Evolutionary conservation across 1,140 invertebrate species (phyloP).

Genomic region (Callitettix versicolor): DNA sequence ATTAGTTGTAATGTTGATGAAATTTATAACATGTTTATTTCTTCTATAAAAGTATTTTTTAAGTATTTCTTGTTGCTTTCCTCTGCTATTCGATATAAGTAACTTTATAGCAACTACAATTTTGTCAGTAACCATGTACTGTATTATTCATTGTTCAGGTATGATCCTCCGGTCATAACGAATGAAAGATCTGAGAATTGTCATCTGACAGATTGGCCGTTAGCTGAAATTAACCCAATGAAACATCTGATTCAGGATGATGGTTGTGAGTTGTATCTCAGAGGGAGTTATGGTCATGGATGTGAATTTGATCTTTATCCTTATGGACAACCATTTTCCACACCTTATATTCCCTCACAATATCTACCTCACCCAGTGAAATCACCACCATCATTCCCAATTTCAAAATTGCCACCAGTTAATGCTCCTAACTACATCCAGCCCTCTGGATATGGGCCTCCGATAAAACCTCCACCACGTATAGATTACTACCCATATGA

Average conservation of each 20-base stretch:
- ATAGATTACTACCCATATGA: too few species aligned
- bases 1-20: too few species aligned
- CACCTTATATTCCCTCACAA: not conserved
- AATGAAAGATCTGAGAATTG: slow-evolving; percentile 52
- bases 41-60: too few species aligned
- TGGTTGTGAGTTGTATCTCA: slow-evolving; percentile 60
- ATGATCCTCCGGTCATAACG: slow-evolving; percentile 47
- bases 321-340: not conserved
- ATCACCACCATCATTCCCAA: not conserved
- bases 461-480: too few species aligned
- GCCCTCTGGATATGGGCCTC: too few species aligned
- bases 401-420: not conserved
- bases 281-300: slow-evolving; percentile 65
- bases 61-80: too few species aligned
- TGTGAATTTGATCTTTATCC: slow-evolving; percentile 49
- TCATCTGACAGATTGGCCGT: slow-evolving; percentile 57
- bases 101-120: too few species aligned
- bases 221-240: slow-evolving; percentile 45
- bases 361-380: not conserved
- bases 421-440: not conserved
- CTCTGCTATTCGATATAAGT: too few species aligned
- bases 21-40: too few species aligned
- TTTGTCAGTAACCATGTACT: too few species aligned
- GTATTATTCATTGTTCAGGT: slow-evolving; percentile 42
- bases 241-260: slow-evolving; percentile 44